Conservation (phyloP, 2,113 vertebrate genomes). For the Periophthalmodon schlosseri region DNA sequence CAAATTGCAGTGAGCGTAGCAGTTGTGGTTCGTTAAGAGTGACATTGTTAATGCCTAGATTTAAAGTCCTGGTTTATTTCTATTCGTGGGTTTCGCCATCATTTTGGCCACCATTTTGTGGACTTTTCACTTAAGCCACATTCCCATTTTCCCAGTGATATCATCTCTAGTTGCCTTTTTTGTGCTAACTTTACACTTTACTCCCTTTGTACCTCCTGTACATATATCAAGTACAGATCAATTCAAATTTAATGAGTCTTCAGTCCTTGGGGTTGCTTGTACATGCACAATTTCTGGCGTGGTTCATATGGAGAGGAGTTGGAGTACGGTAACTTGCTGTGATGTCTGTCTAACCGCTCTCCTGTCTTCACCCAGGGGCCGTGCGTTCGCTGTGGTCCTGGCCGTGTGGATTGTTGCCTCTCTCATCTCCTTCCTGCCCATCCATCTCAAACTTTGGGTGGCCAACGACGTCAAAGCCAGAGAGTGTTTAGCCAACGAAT, state of each 20-base stretch:
- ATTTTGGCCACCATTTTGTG: no score
- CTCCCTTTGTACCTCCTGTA: no score
- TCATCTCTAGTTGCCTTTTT: no score
- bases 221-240: no score
- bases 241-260: not conserved
- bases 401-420: constrained; percentile 90
- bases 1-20: no score
- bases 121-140: no score
- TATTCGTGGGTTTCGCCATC: no score
- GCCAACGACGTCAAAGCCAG: constrained; percentile 51
- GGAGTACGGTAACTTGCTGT: not conserved
- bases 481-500: constrained; percentile 68
- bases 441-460: constrained; percentile 90
- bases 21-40: no score
- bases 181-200: no score
- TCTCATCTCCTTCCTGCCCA: constrained; percentile 95
- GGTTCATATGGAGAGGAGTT: not conserved
- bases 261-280: not conserved
- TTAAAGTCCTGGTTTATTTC: no score
- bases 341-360: not conserved
- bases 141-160: no score
- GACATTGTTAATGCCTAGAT: no score
- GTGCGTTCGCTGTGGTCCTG: constrained; percentile 84
- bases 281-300: not conserved
- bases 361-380: constrained; percentile 35